Evolutionary conservation across 2,888 invertebrate genomes (phyloP).

Genomic region (Nebria salina): DNA sequence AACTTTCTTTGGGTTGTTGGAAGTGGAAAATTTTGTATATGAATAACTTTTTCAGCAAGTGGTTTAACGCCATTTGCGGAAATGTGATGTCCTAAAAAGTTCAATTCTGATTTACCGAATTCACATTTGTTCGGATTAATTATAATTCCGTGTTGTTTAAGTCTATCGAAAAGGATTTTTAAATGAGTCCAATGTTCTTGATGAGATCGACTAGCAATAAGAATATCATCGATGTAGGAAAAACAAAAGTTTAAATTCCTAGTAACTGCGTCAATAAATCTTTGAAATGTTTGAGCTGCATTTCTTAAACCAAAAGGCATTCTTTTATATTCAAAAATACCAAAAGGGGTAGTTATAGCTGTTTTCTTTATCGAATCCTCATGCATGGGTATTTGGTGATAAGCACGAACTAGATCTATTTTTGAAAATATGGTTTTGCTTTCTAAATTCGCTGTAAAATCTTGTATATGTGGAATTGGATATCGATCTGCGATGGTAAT

Average conservation of each 20-base stretch:
- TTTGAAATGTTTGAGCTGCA: too few species aligned
- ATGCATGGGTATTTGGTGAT: background rate
- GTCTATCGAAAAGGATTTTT: background rate
- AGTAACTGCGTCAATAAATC: too few species aligned
- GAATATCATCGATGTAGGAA: too few species aligned
- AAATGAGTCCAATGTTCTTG: slow-evolving; percentile 11
- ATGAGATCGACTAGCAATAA: background rate
- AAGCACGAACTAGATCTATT: too few species aligned
- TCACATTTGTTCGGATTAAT: too few species aligned
- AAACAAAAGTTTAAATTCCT: too few species aligned
- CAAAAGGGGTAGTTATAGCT: slow-evolving; percentile 12
- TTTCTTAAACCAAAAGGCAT: too few species aligned
- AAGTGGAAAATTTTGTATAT: slow-evolving; percentile 21
- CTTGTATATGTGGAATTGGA: slow-evolving; percentile 16
- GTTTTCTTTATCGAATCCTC: slow-evolving; percentile 14
- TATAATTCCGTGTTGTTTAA: slow-evolving; percentile 13
- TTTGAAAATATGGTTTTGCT: background rate
- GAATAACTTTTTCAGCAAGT: background rate
- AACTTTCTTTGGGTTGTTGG: slow-evolving; percentile 35
- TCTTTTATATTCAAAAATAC: slow-evolving; percentile 4
- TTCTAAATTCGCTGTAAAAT: slow-evolving; percentile 16
- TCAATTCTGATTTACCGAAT: slow-evolving; percentile 35
- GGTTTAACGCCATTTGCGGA: slow-evolving; percentile 46
- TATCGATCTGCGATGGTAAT: background rate
- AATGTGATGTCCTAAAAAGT: slow-evolving; percentile 11